Evolutionary conservation across 2,888 invertebrate genomes (phyloP).

Genomic region (Brenthis ino): DNA sequence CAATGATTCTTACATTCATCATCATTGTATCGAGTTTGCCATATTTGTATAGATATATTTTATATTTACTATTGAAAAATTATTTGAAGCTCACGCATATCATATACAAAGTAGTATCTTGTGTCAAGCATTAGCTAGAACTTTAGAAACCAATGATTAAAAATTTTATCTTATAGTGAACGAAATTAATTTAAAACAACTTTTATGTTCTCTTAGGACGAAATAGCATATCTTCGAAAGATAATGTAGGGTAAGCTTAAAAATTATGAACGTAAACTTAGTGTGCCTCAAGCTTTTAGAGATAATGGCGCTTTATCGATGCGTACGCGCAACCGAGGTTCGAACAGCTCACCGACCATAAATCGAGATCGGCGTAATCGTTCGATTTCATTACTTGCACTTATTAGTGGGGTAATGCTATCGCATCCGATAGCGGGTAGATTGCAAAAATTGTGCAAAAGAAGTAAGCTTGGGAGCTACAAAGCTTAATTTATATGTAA

Average conservation of each 20-base stretch:
- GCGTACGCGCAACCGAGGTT: constrained; percentile 62
- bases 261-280: constrained; percentile 22
- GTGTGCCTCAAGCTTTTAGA: constrained; percentile 46
- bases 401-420: constrained; percentile 53
- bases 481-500: not conserved
- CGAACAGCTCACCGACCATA: constrained; percentile 61
- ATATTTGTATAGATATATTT: not conserved
- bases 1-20: not conserved
- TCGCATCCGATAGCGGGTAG: constrained; percentile 21
- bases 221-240: no score
- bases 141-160: no score
- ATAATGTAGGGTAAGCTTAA: no score
- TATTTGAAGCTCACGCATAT: not conserved
- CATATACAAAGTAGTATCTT: not conserved
- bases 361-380: constrained; percentile 74
- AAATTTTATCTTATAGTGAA: no score
- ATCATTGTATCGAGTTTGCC: no score
- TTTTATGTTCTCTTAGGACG: no score
- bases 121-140: no score
- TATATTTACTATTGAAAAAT: not conserved
- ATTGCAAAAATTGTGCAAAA: constrained; percentile 14
- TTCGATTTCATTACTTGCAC: constrained; percentile 65
- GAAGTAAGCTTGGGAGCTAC: not conserved
- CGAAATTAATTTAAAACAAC: no score
- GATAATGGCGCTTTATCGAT: constrained; percentile 71